Conservation (phyloP, 2,797 vertebrate species). For the Macropus fuliginosus region DNA sequence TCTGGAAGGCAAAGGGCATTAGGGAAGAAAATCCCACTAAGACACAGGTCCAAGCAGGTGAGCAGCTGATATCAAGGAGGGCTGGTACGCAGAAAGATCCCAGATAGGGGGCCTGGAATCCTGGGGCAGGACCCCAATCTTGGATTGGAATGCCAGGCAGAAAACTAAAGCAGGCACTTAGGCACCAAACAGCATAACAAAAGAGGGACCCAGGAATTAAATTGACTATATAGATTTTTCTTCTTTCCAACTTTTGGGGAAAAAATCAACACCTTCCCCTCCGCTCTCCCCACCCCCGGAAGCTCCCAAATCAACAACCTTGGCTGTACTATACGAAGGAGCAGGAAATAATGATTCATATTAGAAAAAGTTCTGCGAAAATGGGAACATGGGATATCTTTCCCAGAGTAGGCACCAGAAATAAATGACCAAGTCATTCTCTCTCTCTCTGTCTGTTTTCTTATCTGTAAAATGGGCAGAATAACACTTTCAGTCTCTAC, state of each 20-base stretch:
- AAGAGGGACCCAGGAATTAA: not conserved
- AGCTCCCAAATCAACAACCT: not conserved
- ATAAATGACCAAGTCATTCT: not conserved
- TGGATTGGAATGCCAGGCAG: not conserved
- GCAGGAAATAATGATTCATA: not conserved
- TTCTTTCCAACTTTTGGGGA: not conserved
- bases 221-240: not conserved
- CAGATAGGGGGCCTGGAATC: not conserved
- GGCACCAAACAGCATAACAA: not conserved
- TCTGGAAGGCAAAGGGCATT: not conserved
- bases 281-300: not conserved
- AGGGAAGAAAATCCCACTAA: not conserved
- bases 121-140: not conserved
- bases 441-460: not conserved
- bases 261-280: not conserved
- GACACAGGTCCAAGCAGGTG: not conserved
- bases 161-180: not conserved
- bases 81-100: not conserved
- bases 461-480: not conserved
- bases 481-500: not conserved
- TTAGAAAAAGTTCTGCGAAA: not conserved
- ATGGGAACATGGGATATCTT: not conserved
- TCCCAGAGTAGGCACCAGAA: not conserved
- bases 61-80: not conserved
- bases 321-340: not conserved